These are phyloP conservation scores for Strigamia maritima DNA, from an alignment of 2,888 invertebrate species.

Conservation along the genomic window DNA sequence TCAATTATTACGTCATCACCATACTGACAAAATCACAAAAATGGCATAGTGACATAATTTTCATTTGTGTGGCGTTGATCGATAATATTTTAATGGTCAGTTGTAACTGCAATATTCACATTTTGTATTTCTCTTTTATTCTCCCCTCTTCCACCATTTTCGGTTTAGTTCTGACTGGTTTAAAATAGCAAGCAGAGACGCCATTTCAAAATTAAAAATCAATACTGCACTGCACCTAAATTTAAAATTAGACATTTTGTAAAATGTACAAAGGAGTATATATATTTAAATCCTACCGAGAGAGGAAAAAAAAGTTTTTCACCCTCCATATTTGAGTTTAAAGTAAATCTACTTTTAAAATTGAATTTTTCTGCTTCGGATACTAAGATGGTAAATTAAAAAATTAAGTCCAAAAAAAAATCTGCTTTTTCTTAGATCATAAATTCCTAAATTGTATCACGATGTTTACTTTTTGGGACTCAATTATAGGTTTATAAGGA, in stretches of 20 bases:
- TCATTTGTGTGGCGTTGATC: background rate
- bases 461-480: no score
- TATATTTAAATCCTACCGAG: background rate
- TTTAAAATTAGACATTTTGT: conserved; percentile 15
- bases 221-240: background rate
- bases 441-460: no score
- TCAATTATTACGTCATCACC: background rate
- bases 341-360: no score
- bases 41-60: background rate
- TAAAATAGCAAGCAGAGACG: background rate
- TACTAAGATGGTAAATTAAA: no score
- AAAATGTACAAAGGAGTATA: background rate
- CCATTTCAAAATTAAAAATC: conserved; percentile 15
- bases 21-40: background rate
- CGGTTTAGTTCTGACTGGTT: background rate
- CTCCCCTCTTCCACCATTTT: background rate
- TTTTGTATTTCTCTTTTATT: background rate
- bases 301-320: no score
- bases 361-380: no score
- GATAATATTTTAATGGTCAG: background rate
- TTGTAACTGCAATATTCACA: background rate
- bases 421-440: no score
- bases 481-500: no score
- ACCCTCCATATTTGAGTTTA: no score
- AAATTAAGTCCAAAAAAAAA: no score